phyloP scores from a whole-genome alignment of 2,113 vertebrate genomes.

The Crotalus tigris region DNA sequence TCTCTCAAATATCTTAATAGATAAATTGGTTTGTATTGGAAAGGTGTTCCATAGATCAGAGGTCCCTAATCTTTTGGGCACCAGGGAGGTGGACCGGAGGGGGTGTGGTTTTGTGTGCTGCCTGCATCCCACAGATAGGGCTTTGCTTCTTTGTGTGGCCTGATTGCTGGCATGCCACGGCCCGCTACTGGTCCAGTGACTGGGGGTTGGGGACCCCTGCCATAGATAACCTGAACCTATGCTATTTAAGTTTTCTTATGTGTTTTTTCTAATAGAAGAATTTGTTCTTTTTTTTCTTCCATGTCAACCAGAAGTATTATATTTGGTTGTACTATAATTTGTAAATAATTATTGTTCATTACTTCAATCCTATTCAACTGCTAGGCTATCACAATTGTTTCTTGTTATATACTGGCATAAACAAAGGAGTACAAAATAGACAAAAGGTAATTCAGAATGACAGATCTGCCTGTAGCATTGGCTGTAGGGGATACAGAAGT shows the following conservation, averaged over 20 bases:
- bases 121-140: too few relatives aligned
- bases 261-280: background rate
- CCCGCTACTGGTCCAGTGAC: too few relatives aligned
- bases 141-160: too few relatives aligned
- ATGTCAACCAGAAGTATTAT: background rate
- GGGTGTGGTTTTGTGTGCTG: too few relatives aligned
- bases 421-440: background rate
- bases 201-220: too few relatives aligned
- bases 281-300: background rate
- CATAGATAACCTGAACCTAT: background rate
- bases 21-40: background rate
- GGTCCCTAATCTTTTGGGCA: too few relatives aligned
- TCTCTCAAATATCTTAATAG: background rate
- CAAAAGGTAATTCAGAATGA: slow-evolving; percentile 15
- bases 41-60: background rate
- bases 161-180: too few relatives aligned
- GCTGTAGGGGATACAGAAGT: slow-evolving; percentile 2
- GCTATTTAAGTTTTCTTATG: background rate
- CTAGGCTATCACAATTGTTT: background rate
- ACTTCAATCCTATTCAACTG: background rate
- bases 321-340: accelerated
- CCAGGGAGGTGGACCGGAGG: too few relatives aligned
- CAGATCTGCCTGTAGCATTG: background rate
- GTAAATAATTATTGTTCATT: background rate
- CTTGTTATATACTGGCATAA: background rate